Evolutionary conservation across 1,140 invertebrate genomes (phyloP), one percentile per base, ranked within the genome.

Genomic region (Yoshiicerus persimilis): DNA sequence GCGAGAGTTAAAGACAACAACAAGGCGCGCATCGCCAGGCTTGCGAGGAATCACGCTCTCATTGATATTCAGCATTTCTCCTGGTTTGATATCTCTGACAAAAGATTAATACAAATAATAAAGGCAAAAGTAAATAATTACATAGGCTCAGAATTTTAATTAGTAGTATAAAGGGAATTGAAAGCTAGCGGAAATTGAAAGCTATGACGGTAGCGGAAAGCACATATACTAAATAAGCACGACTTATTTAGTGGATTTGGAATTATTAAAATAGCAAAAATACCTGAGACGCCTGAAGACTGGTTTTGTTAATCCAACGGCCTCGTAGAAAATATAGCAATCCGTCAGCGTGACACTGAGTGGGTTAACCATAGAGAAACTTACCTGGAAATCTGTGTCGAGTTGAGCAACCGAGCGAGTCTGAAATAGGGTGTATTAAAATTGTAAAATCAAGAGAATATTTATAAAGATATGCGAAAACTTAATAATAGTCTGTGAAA

Each of bases 361-460:
- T 8, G 93, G 92, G 90, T 93, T 93, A 38, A 88, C 91, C 87
- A 93, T 92, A 25, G 92, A 91, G 41, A 93, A 90, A 20, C 88
- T 90, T 0, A 93, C 89, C 32, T 91, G 90, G 87, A 92, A 92
- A 34, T 91, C 84, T 30, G 91, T 87, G 2, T 91, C 91, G 16
- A 92, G 91, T 16, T 89, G 83, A 9, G 90, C 89, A 10, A 91
- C 89, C 23, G 80, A 56, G 1, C 87, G 41, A 32, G 66, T 64
- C 39, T 70, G 8, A 13, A 36, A 16, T n/a, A n/a, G n/a, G n/a
- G n/a, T n/a, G n/a, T n/a, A 36, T 11, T n/a, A 27, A n/a, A 16
- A 25, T 86, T 10, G 10, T 9, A 34, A 89, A 32, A 23, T 2
- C 11, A 20, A 85, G 66, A 32, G 11, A 20, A 6, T 62, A 80